A percentile compares a stretch with the other conserved stretches of the same genome.
Evolutionary conservation across 2,113 vertebrate species (phyloP).

Genomic region (Vanacampus margaritifer): DNA sequence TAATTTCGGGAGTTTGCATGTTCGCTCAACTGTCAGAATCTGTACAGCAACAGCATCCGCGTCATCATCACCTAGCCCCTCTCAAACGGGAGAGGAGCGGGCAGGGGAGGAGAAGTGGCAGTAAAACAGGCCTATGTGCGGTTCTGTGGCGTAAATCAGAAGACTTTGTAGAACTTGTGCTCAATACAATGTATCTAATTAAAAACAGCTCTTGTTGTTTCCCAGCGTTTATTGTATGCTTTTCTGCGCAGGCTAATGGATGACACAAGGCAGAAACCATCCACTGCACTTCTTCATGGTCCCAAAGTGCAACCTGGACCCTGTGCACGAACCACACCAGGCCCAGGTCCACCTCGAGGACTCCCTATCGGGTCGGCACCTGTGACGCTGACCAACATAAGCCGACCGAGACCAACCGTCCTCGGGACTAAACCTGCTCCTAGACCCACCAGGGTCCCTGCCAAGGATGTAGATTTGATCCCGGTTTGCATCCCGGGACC

Average conservation of each 20-base stretch:
- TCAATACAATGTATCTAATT: neutral
- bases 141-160: too few relatives aligned
- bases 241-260: conserved; percentile 65
- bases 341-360: conserved; percentile 28
- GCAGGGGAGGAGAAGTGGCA: too few relatives aligned
- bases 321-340: conserved; percentile 16
- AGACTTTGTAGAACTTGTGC: neutral
- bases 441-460: conserved; percentile 47
- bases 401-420: conserved; percentile 68
- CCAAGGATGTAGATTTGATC: conserved; percentile 63
- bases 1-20: too few relatives aligned
- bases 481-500: conserved; percentile 66
- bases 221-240: neutral
- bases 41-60: too few relatives aligned
- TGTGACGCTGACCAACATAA: conserved; percentile 51
- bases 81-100: too few relatives aligned
- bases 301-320: conserved; percentile 33
- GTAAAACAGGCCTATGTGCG: too few relatives aligned
- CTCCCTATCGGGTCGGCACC: conserved; percentile 13
- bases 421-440: conserved; percentile 55
- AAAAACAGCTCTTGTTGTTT: neutral
- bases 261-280: conserved; percentile 41
- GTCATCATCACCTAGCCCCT: too few relatives aligned
- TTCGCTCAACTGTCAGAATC: too few relatives aligned
- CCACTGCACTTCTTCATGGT: conserved; percentile 38